Conservation (phyloP, 2,113 vertebrate species). For the Albula goreensis region DNA sequence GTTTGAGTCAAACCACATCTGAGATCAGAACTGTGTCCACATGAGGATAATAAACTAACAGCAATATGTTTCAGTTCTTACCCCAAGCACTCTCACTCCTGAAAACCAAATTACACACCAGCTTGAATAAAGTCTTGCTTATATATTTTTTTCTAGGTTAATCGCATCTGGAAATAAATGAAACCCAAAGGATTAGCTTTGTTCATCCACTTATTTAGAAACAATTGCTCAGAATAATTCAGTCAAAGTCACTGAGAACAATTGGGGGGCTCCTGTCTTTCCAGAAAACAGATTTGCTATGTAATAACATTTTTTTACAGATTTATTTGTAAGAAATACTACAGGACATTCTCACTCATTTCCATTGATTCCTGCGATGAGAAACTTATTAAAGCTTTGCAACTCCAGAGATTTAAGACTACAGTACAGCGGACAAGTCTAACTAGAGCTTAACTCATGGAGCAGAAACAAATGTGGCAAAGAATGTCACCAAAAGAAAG, state of each 20-base stretch:
- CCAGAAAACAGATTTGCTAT: neutral
- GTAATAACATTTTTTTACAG: no score
- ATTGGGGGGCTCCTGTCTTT: neutral
- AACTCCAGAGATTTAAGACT: constrained; percentile 18
- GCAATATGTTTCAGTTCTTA: neutral
- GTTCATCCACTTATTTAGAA: neutral
- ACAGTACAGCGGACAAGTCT: neutral
- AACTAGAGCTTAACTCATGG: no score
- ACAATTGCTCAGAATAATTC: neutral
- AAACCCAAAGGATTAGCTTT: neutral
- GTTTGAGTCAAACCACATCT: neutral
- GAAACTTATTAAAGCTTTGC: constrained; percentile 1
- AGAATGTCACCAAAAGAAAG: no score
- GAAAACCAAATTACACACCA: neutral
- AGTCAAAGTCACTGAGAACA: neutral
- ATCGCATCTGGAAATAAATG: constrained; percentile 18
- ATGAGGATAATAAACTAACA: neutral
- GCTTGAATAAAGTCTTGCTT: neutral
- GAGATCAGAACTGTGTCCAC: neutral
- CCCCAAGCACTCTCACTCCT: neutral
- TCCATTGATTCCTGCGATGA: constrained; percentile 7
- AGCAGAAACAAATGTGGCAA: no score
- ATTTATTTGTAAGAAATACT: neutral
- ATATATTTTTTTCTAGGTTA: constrained; percentile 19
- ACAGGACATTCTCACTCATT: neutral